Evolutionary conservation across 1,140 invertebrate species (phyloP), one percentile per base, ranked within the genome.

Genomic region (Orchesella cincta): DNA sequence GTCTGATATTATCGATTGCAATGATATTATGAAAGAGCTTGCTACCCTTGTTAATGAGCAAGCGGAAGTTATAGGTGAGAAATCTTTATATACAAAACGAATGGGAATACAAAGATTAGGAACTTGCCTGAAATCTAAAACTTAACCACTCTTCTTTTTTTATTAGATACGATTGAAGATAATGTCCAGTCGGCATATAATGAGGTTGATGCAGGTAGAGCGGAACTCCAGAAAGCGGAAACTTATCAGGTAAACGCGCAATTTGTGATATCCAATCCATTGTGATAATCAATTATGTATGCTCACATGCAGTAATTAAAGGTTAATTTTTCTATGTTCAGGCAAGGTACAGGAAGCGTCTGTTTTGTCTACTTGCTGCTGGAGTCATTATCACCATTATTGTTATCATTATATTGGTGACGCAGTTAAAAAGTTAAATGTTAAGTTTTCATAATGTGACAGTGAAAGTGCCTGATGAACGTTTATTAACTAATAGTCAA

Each of bases 1-100:
- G 86, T 89, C 90, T 1, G 93, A 97, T 85, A 92, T 98, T 75
- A 86, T 94, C 74, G 94, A 97, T 86, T 92, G 97, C 0, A 96
- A 96, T 85, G 90, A 94, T 85, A 96, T 98, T 73, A 97, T 97
- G 91, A 90, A 92, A 77, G 92, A 95, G 81, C 86, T 98, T n/a
- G 91, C 90, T 2, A 89, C 89, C 54, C 85, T 96, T 83, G 93
- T 96, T 0, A 87, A 92, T 83, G 89, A 92, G 81, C 96, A 98
- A 86, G 92, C 90, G 39, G 91, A 93, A 80, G 87, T 89, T 75
- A 89, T 97, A 81, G 94, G 95, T 97, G 89, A 89, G 89, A 85
- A 34, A 18, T 73, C 29, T 52, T 80, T n/a, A n/a, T n/a, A n/a
- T 29, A 75, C 62, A 52, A 77, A 36, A 75, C 5, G 23, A 18